Base-by-base conservation (phyloP, 2,888 invertebrate species). In the Drosophila basisetae region DNA sequence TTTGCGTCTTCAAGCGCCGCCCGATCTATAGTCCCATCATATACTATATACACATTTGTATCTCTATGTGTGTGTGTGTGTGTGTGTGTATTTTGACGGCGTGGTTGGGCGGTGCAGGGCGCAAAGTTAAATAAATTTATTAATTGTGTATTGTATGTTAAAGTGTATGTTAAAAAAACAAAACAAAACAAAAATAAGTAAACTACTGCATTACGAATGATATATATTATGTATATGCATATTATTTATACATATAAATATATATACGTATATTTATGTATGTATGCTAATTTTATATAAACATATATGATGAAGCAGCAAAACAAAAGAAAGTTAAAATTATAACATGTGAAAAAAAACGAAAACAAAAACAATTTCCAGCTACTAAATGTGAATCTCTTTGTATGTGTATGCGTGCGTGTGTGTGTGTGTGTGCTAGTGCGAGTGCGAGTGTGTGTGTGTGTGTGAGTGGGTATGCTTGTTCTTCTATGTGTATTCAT, bases 81-180 rank as follows among this genome's bases (percentile, higher is more conserved):
- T 50, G 31, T 66, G 35, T 56, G 35, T 62, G 59, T 56, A 43
- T 43, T n/a, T 49, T 39, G 49, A 43, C n/a, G 47, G 43, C 31
- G 16, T 13, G 28, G 7, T 25, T 3, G 39, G 50, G 60, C 39
- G 49, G n/a, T 25, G 30, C 16, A 30, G 30, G 37, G 39, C 58
- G 62, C 66, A 73, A 49, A 66, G 28, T 67, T 68, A 76, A 62
- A 64, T 61, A 67, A 74, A 76, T 75, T 75, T 65, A 83, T 80
- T 79, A 76, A 81, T 65, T 78, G 78, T 80, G 80, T 83, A 79
- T 80, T 83, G 82, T 79, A 79, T 79, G 79, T 79, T 82, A 67
- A 77, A 82, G 52, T 80, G 68, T 70, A 80, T 68, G 72, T 71
- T 73, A 74, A 79, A 74, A 73, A 61, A 25, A 54, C 3, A 22